Percentiles rank a stretch among this genome's conserved stretches.
Conservation (phyloP, 64 coral and sea anemone genomes). For the Cladopsammia gracilis region DNA sequence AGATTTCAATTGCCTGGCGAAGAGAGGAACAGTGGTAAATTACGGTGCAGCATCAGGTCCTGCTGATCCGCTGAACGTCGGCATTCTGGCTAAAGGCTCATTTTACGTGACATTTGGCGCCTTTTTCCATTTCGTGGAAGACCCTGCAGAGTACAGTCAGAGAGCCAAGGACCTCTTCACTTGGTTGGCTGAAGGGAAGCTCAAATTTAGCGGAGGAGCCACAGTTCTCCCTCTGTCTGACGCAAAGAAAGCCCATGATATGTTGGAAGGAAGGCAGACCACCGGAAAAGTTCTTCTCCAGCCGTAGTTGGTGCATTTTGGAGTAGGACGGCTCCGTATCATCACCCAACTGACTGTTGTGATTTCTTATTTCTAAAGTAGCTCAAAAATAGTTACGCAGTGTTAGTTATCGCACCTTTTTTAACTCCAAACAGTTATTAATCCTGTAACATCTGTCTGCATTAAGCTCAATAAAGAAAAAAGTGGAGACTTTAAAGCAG, state of each 20-base stretch:
- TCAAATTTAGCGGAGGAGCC: constrained; percentile 74
- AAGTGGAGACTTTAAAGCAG: too few relatives aligned
- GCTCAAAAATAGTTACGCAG: too few relatives aligned
- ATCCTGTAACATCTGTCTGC: too few relatives aligned
- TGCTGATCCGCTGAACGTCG: constrained; percentile 58
- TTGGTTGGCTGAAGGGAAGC: constrained; percentile 75
- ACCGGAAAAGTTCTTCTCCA: constrained; percentile 78
- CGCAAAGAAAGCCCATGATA: constrained; percentile 75
- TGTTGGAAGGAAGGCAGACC: constrained; percentile 64
- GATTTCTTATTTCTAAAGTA: too few relatives aligned
- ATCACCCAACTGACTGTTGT: too few relatives aligned
- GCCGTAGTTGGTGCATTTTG: constrained; percentile 14
- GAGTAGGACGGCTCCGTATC: too few relatives aligned
- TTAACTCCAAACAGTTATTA: too few relatives aligned
- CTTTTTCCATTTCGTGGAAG: constrained; percentile 38
- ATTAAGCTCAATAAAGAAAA: too few relatives aligned
- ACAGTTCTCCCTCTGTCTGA: constrained; percentile 72
- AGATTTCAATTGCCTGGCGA: constrained; percentile 77
- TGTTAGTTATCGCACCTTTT: too few relatives aligned
- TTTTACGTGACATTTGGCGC: constrained; percentile 70
- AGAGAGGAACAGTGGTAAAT: constrained; percentile 75
- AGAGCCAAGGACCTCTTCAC: constrained; percentile 67
- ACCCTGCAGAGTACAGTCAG: constrained; percentile 56
- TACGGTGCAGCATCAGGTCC: constrained; percentile 77
- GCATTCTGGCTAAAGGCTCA: constrained; percentile 51